These are phyloP conservation scores for Caenorhabditis macrosperma DNA, from an alignment of 2,888 invertebrate species.

Conservation along the genomic window DNA sequence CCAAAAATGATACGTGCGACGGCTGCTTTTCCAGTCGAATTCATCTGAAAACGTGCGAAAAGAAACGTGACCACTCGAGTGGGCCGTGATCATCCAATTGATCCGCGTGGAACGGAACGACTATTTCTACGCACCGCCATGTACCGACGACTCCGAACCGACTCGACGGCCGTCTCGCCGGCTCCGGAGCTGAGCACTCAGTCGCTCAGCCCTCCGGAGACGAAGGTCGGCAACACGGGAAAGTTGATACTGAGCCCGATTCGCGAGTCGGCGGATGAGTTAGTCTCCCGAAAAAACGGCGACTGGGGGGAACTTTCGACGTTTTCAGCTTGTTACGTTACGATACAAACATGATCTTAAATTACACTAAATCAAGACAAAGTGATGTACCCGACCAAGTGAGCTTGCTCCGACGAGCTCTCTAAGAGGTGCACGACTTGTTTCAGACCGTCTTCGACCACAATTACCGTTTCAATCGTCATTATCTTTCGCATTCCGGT, in stretches of 20 bases:
- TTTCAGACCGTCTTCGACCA: slow-evolving; percentile 32
- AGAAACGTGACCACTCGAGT: neutral
- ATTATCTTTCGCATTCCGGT: slow-evolving; percentile 35
- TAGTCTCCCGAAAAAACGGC: no score
- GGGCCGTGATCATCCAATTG: no score
- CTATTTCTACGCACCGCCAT: slow-evolving; percentile 14
- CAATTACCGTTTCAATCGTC: slow-evolving; percentile 16
- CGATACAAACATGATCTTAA: slow-evolving; percentile 24
- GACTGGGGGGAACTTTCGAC: neutral
- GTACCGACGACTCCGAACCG: slow-evolving; percentile 35
- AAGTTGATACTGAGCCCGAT: slow-evolving; percentile 43
- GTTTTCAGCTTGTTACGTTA: slow-evolving; percentile 11
- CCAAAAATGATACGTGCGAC: no score
- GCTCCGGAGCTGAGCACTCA: slow-evolving; percentile 35
- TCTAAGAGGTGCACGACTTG: no score
- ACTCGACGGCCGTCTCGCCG: slow-evolving; percentile 20
- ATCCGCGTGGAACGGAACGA: no score
- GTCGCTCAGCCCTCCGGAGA: slow-evolving; percentile 29
- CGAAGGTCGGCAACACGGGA: neutral
- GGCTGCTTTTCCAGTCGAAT: neutral
- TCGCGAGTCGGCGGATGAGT: slow-evolving; percentile 26
- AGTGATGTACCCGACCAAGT: slow-evolving; percentile 43
- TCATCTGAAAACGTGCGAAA: neutral
- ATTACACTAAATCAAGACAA: slow-evolving; percentile 42
- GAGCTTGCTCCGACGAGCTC: neutral